Evolutionary conservation across 2,888 invertebrate genomes (phyloP).

Genomic region (Tenthredo distinguenda): DNA sequence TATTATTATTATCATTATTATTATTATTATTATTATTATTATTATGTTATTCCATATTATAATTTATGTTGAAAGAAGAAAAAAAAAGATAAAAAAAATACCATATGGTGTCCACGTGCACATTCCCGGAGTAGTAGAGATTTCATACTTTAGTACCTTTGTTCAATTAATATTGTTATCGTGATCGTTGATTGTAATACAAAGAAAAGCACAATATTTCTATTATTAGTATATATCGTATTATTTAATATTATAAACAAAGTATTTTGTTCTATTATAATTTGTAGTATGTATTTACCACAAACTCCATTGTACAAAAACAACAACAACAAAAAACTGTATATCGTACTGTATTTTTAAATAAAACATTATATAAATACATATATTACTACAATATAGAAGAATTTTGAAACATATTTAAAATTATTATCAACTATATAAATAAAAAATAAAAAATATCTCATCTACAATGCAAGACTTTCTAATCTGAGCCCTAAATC

Average conservation of each 20-base stretch:
- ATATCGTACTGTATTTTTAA: conserved; percentile 67
- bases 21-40: conserved; percentile 45
- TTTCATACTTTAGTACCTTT: conserved; percentile 49
- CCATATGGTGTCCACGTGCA: conserved; percentile 36
- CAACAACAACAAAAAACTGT: conserved; percentile 55
- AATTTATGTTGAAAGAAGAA: conserved; percentile 43
- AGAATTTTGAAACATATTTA: neutral
- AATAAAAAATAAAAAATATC: neutral
- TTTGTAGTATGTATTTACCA: conserved; percentile 12
- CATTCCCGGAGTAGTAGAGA: conserved; percentile 41
- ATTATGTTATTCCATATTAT: conserved; percentile 41
- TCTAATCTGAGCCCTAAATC: neutral
- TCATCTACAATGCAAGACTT: neutral
- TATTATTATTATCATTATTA: neutral
- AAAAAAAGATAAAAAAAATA: neutral
- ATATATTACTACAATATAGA: conserved; percentile 7
- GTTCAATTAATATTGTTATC: conserved; percentile 47
- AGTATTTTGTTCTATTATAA: conserved; percentile 25
- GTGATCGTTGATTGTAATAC: conserved; percentile 57
- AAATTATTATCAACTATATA: neutral
- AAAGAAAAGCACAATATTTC: conserved; percentile 54
- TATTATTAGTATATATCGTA: conserved; percentile 36
- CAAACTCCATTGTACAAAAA: conserved; percentile 65
- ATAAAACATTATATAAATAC: conserved; percentile 68
- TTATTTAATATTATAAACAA: conserved; percentile 49